Evolutionary conservation across 2,113 vertebrate genomes (phyloP).

Genomic region (Melanotaenia duboulayi): DNA sequence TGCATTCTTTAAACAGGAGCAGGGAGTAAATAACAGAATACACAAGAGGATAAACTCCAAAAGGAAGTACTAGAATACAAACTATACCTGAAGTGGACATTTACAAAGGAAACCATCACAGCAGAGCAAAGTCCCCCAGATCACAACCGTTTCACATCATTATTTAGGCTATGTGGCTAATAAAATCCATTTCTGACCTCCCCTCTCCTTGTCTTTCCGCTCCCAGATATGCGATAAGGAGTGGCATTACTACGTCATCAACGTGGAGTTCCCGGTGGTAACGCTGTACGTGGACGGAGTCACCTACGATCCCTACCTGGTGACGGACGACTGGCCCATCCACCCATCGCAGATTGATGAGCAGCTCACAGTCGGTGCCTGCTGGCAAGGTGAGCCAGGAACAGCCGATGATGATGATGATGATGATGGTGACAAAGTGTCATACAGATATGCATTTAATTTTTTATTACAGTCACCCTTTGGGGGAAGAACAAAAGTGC

Average conservation of each 20-base stretch:
- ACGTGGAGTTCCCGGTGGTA: conserved; percentile 94
- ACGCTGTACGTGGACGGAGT: conserved; percentile 95
- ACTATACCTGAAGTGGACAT: too few species aligned
- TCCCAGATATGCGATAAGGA: conserved; percentile 97
- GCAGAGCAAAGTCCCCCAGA: too few species aligned
- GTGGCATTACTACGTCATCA: conserved; percentile 98
- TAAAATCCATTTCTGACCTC: neutral
- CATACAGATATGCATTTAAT: neutral
- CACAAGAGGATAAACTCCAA: too few species aligned
- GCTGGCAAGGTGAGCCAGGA: conserved; percentile 92
- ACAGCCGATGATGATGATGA: neutral
- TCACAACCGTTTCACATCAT: too few species aligned
- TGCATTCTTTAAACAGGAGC: too few species aligned
- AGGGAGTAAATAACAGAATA: too few species aligned
- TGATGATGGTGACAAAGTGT: neutral
- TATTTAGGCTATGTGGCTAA: too few species aligned
- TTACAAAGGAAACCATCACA: too few species aligned
- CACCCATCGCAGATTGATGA: conserved; percentile 96
- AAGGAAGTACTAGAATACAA: too few species aligned
- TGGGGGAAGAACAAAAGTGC: neutral
- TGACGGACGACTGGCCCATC: conserved; percentile 99
- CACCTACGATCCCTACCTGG: conserved; percentile 95
- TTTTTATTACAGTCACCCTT: conserved; percentile 1
- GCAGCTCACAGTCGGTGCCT: conserved; percentile 96
- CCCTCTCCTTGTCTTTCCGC: neutral